Evolutionary conservation across 2,888 invertebrate species (phyloP).

Genomic region (Litoditis marina): DNA sequence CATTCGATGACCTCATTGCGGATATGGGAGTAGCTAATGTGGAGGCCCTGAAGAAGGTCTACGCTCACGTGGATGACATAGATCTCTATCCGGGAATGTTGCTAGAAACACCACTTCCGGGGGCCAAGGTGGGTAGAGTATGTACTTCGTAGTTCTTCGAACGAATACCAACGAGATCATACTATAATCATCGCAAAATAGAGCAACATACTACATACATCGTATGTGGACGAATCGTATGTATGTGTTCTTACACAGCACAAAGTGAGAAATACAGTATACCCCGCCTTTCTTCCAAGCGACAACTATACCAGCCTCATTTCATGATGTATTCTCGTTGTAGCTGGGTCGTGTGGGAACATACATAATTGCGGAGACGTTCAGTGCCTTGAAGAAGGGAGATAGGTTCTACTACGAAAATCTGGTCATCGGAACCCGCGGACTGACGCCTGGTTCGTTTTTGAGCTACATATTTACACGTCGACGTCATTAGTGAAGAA

Average conservation of each 20-base stretch:
- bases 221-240: too few species aligned
- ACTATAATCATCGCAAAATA: too few species aligned
- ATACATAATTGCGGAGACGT: conserved; percentile 42
- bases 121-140: conserved; percentile 20
- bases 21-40: conserved; percentile 29
- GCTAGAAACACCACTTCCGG: conserved; percentile 35
- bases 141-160: too few species aligned
- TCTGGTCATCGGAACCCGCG: conserved; percentile 1
- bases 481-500: too few species aligned
- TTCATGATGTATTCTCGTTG: background rate
- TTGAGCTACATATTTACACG: too few species aligned
- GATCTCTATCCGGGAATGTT: conserved; percentile 43
- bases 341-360: conserved; percentile 41
- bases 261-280: too few species aligned
- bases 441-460: conserved; percentile 19
- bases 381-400: conserved; percentile 31
- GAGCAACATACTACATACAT: too few species aligned
- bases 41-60: conserved; percentile 27
- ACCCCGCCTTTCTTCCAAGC: too few species aligned
- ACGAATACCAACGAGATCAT: too few species aligned
- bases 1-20: conserved; percentile 28
- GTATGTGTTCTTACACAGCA: too few species aligned
- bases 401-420: conserved; percentile 44
- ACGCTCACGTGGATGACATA: conserved; percentile 39
- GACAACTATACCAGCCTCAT: too few species aligned